These are phyloP conservation scores for Dicentrarchus labrax DNA, from an alignment of 2,113 vertebrate genomes.

Conservation along the genomic window DNA sequence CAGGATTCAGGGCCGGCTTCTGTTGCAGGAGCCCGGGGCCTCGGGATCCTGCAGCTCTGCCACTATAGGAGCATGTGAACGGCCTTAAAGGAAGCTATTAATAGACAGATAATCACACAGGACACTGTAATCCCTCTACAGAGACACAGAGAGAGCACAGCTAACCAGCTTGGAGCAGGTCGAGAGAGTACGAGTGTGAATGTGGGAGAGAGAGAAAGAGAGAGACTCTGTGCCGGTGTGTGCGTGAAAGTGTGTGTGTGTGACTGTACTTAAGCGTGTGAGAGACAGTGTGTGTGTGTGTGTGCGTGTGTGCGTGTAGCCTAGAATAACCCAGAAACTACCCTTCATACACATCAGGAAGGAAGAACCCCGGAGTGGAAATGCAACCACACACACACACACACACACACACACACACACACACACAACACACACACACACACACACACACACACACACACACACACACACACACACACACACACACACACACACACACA, in stretches of 20 bases:
- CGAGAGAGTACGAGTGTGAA: constrained; percentile 11
- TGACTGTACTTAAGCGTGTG: constrained; percentile 26
- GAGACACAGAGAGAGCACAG: constrained; percentile 37
- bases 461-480: neutral
- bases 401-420: too few species aligned
- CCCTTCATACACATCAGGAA: constrained; percentile 7
- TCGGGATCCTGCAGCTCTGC: constrained; percentile 24
- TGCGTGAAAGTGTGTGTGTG: constrained; percentile 25
- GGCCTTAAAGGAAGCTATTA: constrained; percentile 77
- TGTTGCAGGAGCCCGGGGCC: neutral
- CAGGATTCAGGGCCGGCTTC: constrained; percentile 1
- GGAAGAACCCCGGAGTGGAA: constrained; percentile 20
- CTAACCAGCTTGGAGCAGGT: constrained; percentile 27
- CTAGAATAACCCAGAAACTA: constrained; percentile 45
- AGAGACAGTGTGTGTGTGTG: neutral
- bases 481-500: neutral
- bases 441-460: too few species aligned
- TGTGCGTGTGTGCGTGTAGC: neutral
- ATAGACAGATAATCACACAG: constrained; percentile 78
- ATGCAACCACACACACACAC: neutral
- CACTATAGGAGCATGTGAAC: constrained; percentile 55
- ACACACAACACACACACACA: too few species aligned
- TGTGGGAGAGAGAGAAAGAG: constrained; percentile 20
- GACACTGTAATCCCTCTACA: constrained; percentile 68
- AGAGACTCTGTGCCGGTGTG: neutral